Conservation (phyloP, 2,888 invertebrate species). For the Drosophila maculinotata region DNA sequence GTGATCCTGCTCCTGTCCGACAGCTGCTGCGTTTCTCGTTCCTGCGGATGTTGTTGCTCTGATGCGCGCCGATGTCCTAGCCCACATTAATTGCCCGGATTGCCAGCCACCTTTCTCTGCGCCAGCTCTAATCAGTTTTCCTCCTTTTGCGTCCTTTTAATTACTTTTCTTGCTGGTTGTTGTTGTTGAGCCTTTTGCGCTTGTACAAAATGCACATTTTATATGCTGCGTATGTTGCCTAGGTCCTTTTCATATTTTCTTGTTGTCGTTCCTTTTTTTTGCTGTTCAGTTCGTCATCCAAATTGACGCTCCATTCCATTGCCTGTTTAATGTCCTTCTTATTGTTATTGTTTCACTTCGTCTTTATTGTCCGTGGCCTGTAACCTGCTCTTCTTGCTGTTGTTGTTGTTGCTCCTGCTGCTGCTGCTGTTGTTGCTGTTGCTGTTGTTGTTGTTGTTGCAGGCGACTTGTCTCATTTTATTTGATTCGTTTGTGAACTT, state of each 20-base stretch:
- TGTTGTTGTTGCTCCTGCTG: constrained; percentile 13
- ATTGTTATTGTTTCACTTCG: constrained; percentile 30
- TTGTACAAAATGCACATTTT: constrained; percentile 52
- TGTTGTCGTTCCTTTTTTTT: constrained; percentile 7
- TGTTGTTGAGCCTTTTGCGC: constrained; percentile 44
- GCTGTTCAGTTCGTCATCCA: constrained; percentile 53
- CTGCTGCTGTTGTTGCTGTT: constrained; percentile 13
- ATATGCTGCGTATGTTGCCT: constrained; percentile 31
- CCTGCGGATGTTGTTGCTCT: constrained; percentile 26
- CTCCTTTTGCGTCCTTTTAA: not conserved
- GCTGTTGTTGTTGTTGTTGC: constrained; percentile 38
- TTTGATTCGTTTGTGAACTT: constrained; percentile 21
- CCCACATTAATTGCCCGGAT: constrained; percentile 44
- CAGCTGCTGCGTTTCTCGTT: constrained; percentile 7
- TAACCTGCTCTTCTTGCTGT: constrained; percentile 38
- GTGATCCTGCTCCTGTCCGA: constrained; percentile 7
- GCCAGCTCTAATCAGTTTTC: constrained; percentile 3
- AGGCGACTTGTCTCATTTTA: constrained; percentile 61
- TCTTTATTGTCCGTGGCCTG: constrained; percentile 53
- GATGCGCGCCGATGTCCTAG: constrained; percentile 28
- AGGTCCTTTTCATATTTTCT: constrained; percentile 12
- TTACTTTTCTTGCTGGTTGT: constrained; percentile 1
- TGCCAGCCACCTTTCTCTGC: constrained; percentile 6
- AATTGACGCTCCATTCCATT: constrained; percentile 66
- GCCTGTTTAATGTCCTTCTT: constrained; percentile 34